Percentiles rank a stretch among this genome's conserved stretches.
Evolutionary conservation across 2,113 vertebrate species (phyloP).

Genomic region (Ochotona princeps): DNA sequence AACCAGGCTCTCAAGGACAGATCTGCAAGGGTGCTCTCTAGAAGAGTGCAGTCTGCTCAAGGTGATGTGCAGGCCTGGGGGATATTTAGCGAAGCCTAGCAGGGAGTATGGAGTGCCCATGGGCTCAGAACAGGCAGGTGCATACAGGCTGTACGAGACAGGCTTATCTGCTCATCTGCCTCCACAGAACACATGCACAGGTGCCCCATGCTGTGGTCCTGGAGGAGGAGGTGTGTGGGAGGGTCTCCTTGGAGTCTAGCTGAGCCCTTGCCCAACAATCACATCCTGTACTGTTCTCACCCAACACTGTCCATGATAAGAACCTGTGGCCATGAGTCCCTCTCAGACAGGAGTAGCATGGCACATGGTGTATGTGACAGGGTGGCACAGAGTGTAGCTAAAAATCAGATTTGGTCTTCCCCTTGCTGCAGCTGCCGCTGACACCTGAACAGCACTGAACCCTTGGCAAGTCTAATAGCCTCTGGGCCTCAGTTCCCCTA

Average conservation of each 20-base stretch:
- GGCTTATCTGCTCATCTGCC: background rate
- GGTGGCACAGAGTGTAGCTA: background rate
- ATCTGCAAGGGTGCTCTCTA: background rate
- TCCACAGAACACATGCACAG: no score
- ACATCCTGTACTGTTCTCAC: background rate
- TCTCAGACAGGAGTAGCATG: background rate
- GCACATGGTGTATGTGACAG: background rate
- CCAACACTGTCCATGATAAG: background rate
- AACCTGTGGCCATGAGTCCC: background rate
- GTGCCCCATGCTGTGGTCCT: background rate
- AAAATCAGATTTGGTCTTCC: background rate
- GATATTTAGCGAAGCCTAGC: background rate
- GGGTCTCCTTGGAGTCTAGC: background rate
- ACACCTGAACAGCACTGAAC: background rate
- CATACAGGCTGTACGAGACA: rapidly evolving
- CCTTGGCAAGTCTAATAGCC: background rate
- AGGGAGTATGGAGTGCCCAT: rapidly evolving
- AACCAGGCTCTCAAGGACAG: background rate
- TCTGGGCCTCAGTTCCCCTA: constrained; percentile 26
- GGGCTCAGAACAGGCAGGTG: rapidly evolving
- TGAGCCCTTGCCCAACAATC: background rate
- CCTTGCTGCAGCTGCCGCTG: background rate
- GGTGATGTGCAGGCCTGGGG: background rate
- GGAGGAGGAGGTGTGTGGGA: rapidly evolving
- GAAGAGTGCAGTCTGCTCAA: background rate